Evolutionary conservation across 2,797 vertebrate species (phyloP), one percentile per base, ranked within the genome.

Genomic region (Sebastes reedi): DNA sequence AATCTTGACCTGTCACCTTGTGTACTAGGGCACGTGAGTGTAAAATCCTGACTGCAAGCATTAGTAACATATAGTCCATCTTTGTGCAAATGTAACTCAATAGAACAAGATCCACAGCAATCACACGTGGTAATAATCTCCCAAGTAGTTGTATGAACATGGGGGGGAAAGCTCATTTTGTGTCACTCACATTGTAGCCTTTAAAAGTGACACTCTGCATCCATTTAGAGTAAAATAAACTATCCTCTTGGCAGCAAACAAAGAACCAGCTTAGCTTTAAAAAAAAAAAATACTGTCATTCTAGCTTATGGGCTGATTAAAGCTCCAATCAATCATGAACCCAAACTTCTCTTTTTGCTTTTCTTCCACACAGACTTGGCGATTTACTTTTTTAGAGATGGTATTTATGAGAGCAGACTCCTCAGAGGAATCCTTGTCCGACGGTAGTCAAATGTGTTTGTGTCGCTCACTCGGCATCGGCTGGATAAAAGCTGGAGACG

Each of bases 11-110:
- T 55, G 66, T 54, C 52, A 52, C 56, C 22, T 82, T 56, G 56
- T 80, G 71, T 69, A 25, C 34, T 64, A 54, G 54, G 67, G 18
- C 62, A 64, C 67, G 52, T 60, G 68, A 70, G 71, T 77, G 88
- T 80, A 65, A 82, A 78, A 75, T 56, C 66, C 79, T 70, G 77
- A 85, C 72, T 60, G 72, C 72, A 67, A 80, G 84, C 80, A 25
- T 86, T 78, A 79, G 75, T 87, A 81, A 86, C 77, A 80, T 72
- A 42, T 32, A 60, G 70, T 83, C 79, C 75, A 69, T 79, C 72
- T 64, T 89, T 93, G 91, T 93, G 93, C 91, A 94, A 93, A 94
- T 80, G 56, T 81, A 89, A 87, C 64, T 84, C 60, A 89, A 88
- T 22, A 88, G 70, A 88, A 85, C 83, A 88, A 77, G 77, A 91